Conservation (phyloP, 2,797 vertebrate genomes). For the Rhabdomys pumilio region DNA sequence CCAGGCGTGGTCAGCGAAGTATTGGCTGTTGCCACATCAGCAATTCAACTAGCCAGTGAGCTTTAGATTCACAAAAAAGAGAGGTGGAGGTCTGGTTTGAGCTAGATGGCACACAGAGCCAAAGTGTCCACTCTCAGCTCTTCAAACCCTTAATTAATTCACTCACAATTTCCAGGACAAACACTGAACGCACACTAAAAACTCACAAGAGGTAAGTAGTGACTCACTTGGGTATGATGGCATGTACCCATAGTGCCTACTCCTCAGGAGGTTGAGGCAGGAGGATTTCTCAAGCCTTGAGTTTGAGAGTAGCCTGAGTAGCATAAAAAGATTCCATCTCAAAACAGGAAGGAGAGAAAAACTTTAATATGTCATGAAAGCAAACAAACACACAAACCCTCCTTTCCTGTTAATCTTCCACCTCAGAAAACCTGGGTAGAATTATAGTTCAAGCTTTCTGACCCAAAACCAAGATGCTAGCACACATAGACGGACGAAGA, state of each 20-base stretch:
- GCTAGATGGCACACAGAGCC: rapidly evolving
- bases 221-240: not conserved
- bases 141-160: not conserved
- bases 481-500: not conserved
- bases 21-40: not conserved
- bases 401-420: not conserved
- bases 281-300: not conserved
- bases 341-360: not conserved
- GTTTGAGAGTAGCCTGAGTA: not conserved
- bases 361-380: not conserved
- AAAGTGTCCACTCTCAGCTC: not conserved
- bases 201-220: not conserved
- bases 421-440: not conserved
- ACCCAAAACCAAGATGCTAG: not conserved
- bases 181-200: conserved; percentile 7
- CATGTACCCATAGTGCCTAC: no score
- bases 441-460: not conserved
- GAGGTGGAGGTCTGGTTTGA: not conserved
- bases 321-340: not conserved
- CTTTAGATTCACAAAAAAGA: not conserved
- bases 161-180: conserved; percentile 12
- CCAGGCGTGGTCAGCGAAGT: rapidly evolving
- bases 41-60: not conserved
- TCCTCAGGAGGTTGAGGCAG: not conserved
- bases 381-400: not conserved